A percentile compares a stretch with the other conserved stretches of the same genome.
Evolutionary conservation across 2,113 vertebrate species (phyloP).

Genomic region (Hylia prasina): DNA sequence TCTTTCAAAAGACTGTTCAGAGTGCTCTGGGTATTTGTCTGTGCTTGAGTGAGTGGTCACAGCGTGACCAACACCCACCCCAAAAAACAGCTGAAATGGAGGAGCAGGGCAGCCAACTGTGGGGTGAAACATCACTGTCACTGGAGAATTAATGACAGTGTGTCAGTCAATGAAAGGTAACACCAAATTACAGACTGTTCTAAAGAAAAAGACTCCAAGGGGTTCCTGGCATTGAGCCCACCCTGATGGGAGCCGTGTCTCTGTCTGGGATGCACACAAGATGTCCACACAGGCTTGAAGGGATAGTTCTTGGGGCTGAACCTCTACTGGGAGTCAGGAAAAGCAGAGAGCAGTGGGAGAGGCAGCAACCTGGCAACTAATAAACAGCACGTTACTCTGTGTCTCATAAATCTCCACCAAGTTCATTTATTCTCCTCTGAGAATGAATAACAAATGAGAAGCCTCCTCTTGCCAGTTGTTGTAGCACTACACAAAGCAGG

Average conservation of each 20-base stretch:
- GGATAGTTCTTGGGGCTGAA: not conserved
- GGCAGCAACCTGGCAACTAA: not conserved
- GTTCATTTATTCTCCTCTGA: not conserved
- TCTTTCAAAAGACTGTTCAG: not conserved
- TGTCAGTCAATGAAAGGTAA: not conserved
- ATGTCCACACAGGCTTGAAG: not conserved
- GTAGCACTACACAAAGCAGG: not conserved
- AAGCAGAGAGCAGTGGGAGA: not conserved
- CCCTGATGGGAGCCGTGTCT: not conserved
- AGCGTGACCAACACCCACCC: not conserved
- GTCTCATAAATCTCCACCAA: not conserved
- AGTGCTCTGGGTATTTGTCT: not conserved
- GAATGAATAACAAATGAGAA: not conserved
- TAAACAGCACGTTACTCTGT: not conserved
- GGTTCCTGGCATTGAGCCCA: not conserved
- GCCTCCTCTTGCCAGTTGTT: not conserved
- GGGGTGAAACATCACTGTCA: not conserved
- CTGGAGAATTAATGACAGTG: not conserved
- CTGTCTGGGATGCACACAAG: not conserved
- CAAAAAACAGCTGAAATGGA: not conserved
- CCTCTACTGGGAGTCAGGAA: not conserved
- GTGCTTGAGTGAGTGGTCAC: fast-evolving
- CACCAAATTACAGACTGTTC: not conserved
- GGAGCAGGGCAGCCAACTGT: not conserved
- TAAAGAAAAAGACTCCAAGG: not conserved